Conservation (phyloP, 2,113 vertebrate genomes). For the Alethe castanea region DNA sequence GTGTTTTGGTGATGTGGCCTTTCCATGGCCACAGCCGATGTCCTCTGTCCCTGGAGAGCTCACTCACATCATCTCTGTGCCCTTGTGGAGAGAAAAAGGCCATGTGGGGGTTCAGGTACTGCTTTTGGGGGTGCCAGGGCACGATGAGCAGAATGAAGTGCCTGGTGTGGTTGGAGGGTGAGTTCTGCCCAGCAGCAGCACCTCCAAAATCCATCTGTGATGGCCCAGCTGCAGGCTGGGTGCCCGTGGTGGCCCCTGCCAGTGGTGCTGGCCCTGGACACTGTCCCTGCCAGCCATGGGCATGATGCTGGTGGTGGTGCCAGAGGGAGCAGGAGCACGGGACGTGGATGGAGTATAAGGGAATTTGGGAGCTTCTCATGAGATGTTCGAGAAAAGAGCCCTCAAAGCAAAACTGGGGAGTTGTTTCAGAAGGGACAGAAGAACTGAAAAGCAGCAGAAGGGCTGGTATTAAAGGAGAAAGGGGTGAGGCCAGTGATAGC, state of each 20-base stretch:
- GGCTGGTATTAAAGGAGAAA: neutral
- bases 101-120: fast-evolving
- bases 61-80: neutral
- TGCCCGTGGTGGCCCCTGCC: fast-evolving
- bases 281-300: fast-evolving
- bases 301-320: fast-evolving
- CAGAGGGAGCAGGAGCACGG: fast-evolving
- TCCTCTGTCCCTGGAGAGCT: neutral
- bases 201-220: fast-evolving
- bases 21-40: fast-evolving
- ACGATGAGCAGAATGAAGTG: fast-evolving
- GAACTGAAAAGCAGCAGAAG: neutral
- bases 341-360: fast-evolving
- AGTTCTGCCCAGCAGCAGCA: neutral
- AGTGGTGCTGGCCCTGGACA: fast-evolving
- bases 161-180: fast-evolving
- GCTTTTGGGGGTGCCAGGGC: neutral
- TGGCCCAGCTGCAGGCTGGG: neutral
- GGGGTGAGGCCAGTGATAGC: neutral
- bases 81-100: neutral
- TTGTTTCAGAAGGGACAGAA: neutral
- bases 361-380: neutral
- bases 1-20: neutral
- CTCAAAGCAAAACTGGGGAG: neutral
- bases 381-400: neutral